Percentiles rank a stretch among this genome's conserved stretches.
These are phyloP conservation scores for Amphilophus citrinellus DNA, from an alignment of 2,113 vertebrate species.

Conservation along the genomic window DNA sequence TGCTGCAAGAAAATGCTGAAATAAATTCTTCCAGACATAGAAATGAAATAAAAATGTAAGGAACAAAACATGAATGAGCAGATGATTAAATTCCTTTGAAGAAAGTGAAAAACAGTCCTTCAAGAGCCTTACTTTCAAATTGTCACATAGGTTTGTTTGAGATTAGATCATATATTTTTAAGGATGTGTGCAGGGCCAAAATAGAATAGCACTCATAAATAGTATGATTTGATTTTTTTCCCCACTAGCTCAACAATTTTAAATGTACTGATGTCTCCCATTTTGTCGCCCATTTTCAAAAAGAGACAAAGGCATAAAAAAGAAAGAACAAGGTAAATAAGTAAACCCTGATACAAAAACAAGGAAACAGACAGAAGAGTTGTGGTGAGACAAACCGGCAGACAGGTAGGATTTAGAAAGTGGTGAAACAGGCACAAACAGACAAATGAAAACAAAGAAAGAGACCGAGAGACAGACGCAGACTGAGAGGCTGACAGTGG, in stretches of 20 bases:
- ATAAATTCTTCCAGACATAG: neutral
- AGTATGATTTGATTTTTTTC: neutral
- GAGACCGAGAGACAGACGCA: neutral
- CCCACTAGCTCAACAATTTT: neutral
- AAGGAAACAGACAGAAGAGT: neutral
- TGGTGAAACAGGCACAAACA: neutral
- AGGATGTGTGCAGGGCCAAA: neutral
- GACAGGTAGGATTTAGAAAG: neutral
- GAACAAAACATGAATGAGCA: neutral
- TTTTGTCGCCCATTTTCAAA: neutral
- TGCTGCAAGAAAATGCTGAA: neutral
- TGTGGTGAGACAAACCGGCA: neutral
- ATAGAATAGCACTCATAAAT: neutral
- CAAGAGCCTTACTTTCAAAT: neutral
- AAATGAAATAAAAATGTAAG: neutral
- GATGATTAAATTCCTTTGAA: neutral
- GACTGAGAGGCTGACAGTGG: constrained; percentile 23
- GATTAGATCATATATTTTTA: neutral
- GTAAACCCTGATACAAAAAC: neutral
- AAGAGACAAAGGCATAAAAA: neutral
- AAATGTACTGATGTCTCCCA: neutral
- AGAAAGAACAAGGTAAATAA: neutral
- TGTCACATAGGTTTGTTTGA: neutral
- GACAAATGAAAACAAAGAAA: neutral
- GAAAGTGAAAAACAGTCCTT: neutral